Conservation (phyloP, 92 coral and sea anemone species). For the Palythoa caribaeorum region DNA sequence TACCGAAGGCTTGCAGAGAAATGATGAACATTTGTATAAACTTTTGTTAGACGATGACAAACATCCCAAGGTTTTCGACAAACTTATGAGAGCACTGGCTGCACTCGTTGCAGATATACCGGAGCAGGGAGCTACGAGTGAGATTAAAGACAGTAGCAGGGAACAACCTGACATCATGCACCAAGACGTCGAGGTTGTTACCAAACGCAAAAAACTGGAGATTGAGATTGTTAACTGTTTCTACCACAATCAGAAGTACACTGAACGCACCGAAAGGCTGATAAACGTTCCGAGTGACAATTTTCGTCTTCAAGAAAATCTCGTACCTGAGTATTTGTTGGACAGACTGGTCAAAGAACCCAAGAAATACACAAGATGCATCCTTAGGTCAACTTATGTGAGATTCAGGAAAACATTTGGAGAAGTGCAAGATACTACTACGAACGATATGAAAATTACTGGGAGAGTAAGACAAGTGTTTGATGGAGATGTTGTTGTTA, state of each 20-base stretch:
- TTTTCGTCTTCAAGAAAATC: constrained; percentile 42
- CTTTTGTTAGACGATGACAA: constrained; percentile 10
- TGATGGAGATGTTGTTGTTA: constrained; percentile 28
- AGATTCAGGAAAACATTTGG: constrained; percentile 17
- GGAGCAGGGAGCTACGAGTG: neutral
- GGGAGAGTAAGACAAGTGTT: constrained; percentile 29
- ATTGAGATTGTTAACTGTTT: constrained; percentile 3
- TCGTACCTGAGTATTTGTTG: constrained; percentile 52
- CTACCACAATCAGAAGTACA: neutral
- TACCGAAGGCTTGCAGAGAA: neutral
- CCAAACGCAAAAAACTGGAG: constrained; percentile 9
- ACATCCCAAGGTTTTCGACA: constrained; percentile 9
- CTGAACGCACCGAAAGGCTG: constrained; percentile 6
- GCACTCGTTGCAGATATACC: neutral
- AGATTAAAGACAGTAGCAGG: neutral
- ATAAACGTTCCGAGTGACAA: neutral
- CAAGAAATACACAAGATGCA: constrained; percentile 45
- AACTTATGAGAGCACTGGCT: constrained; percentile 19
- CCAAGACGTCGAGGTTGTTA: constrained; percentile 19
- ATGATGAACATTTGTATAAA: neutral
- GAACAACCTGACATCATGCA: neutral
- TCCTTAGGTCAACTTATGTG: constrained; percentile 19
- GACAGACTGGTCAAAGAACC: constrained; percentile 63
- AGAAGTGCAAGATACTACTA: constrained; percentile 13
- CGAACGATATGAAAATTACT: constrained; percentile 19